phyloP scores from a whole-genome alignment of 2,113 vertebrate species.

The Albula glossodonta region DNA sequence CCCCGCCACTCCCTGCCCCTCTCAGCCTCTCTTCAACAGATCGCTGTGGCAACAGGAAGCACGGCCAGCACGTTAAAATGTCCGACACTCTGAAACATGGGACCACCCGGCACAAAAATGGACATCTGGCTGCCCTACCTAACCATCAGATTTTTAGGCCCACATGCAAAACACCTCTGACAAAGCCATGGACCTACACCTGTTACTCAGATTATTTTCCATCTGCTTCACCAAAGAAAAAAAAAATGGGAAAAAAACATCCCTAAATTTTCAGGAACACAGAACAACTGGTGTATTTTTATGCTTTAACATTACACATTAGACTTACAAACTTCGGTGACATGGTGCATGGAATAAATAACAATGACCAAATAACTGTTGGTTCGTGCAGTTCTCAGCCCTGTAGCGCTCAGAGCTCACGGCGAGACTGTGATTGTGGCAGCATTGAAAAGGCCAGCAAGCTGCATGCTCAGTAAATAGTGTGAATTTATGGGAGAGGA shows the following conservation, averaged over 20 bases:
- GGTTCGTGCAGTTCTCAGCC: background rate
- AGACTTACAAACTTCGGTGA: too few relatives aligned
- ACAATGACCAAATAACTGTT: background rate
- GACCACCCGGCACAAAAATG: too few relatives aligned
- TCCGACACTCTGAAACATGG: background rate
- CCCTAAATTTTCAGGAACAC: too few relatives aligned
- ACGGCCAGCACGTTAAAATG: background rate
- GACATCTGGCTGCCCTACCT: too few relatives aligned
- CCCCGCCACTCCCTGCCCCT: background rate
- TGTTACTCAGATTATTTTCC: too few relatives aligned
- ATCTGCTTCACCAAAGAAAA: too few relatives aligned
- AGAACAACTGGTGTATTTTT: too few relatives aligned
- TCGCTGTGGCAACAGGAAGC: conserved; percentile 36
- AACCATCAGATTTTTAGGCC: too few relatives aligned
- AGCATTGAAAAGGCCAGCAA: background rate
- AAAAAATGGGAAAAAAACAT: too few relatives aligned
- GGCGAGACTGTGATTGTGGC: background rate
- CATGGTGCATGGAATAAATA: background rate
- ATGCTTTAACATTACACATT: too few relatives aligned
- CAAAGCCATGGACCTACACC: too few relatives aligned
- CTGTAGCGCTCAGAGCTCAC: background rate
- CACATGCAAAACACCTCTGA: too few relatives aligned
- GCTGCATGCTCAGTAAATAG: background rate
- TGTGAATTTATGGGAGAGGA: background rate
- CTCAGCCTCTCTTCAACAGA: conserved; percentile 5